Base-by-base conservation (phyloP, 1,140 invertebrate genomes). In the Piezodorus guildinii region DNA sequence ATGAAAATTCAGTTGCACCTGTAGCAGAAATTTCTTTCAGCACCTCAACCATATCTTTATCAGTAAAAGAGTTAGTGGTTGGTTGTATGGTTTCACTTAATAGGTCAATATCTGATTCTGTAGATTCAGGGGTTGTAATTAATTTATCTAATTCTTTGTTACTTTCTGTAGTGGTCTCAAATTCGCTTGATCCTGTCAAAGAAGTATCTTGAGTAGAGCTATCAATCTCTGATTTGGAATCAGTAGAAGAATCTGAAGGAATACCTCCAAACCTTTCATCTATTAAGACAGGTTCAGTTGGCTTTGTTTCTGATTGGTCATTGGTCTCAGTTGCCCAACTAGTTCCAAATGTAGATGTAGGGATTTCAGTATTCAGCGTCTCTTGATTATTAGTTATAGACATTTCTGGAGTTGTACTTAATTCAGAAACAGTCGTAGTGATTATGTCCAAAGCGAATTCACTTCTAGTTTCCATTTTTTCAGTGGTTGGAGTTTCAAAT, bases 401-500 rank as follows among this genome's bases (percentile, higher is more conserved):
- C 52, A 49, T 46, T 30, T 49, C 64, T 15, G 21, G 19, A 34
- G 21, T 62, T 23, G 6, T 27, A 45, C 16, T 63, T 59, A 12
- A n/a, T 52, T 27, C 62, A 27, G 23, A 25, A 62, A 1, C 21
- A 49, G 45, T 49, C 27, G 27, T 15, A 49, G n/a, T 51, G 21
- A 16, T 44, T 16, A 16, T 25, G 5, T 27, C 44, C 15, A 12
- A 43, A 25, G 17, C 52, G 34, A 12, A 3, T 25, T 27, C 61
- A 62, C 10, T n/a, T 23, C 15, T 30, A 62, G 17, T 6, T 49
- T 49, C 34, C 3, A 10, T 39, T 39, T 39, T 10, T 12, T 39
- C 34, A 39, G 34, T 39, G 52, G 62, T 70, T 68, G 75, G 71
- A 72, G 75, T 76, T 71, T 77, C 74, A 62, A 75, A 70, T 34